phyloP scores from a whole-genome alignment of 1,140 invertebrate species.

The Thalassaphorura encarpata region DNA sequence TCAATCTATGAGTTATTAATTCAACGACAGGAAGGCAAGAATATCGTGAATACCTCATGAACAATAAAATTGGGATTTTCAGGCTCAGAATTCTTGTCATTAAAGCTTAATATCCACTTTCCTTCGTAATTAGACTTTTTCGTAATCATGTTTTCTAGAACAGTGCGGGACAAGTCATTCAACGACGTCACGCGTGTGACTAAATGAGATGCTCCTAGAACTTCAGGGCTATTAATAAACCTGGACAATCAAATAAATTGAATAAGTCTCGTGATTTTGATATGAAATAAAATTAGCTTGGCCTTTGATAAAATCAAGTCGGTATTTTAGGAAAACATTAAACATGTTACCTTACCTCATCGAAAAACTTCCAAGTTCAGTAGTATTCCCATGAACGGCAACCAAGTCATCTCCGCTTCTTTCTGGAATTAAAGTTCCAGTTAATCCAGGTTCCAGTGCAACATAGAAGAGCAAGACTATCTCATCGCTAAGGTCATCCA shows the following conservation, averaged over 20 bases:
- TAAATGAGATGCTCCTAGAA: too few relatives aligned
- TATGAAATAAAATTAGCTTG: too few relatives aligned
- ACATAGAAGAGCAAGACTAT: conserved; percentile 60
- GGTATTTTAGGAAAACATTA: too few relatives aligned
- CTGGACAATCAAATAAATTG: too few relatives aligned
- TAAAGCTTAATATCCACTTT: conserved; percentile 13
- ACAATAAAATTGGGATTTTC: conserved; percentile 22
- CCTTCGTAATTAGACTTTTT: conserved; percentile 7
- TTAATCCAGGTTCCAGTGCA: conserved; percentile 58
- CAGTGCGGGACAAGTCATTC: conserved; percentile 20
- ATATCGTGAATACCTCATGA: conserved; percentile 29
- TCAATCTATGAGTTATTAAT: too few relatives aligned
- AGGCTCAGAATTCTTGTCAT: conserved; percentile 2
- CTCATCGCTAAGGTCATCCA: conserved; percentile 16
- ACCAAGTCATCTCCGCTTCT: conserved; percentile 47
- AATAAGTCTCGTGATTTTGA: too few relatives aligned
- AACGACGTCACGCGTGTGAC: conserved; percentile 19
- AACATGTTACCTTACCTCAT: background rate
- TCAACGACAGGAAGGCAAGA: background rate
- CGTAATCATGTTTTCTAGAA: conserved; percentile 13
- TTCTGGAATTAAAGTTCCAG: conserved; percentile 48
- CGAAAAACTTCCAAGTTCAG: conserved; percentile 65
- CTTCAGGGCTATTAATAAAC: too few relatives aligned
- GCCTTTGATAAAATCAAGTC: too few relatives aligned
- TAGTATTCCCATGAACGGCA: conserved; percentile 64